Percentiles rank a stretch among this genome's conserved stretches.
Evolutionary conservation across 2,797 vertebrate species (phyloP).

Genomic region (Diplodus puntazzo): DNA sequence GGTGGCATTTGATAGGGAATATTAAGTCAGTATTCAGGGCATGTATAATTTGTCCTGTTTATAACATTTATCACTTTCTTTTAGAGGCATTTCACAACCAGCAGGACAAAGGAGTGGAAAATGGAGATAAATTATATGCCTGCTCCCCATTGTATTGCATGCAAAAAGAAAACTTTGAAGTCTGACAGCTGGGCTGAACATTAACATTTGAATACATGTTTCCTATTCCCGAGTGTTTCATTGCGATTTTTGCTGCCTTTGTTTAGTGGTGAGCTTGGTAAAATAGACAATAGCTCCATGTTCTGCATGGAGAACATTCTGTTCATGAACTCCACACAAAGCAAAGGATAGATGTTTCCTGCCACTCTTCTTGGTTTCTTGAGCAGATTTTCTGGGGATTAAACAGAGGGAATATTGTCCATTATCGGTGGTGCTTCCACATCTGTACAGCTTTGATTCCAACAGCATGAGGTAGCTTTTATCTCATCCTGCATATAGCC

Average conservation of each 20-base stretch:
- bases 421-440: conserved; percentile 70
- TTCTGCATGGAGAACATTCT: conserved; percentile 71
- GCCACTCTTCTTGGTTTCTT: conserved; percentile 68
- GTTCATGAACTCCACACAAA: conserved; percentile 75
- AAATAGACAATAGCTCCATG: conserved; percentile 77
- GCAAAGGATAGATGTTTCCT: conserved; percentile 66
- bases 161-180: conserved; percentile 71
- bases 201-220: conserved; percentile 83
- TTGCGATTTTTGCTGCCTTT: conserved; percentile 70
- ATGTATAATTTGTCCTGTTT: conserved; percentile 65
- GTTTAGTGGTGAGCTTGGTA: conserved; percentile 69
- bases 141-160: conserved; percentile 57
- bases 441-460: conserved; percentile 70
- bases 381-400: conserved; percentile 81
- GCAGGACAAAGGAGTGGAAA: conserved; percentile 58
- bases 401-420: conserved; percentile 76
- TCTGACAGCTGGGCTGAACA: conserved; percentile 72
- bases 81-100: conserved; percentile 47
- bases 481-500: conserved; percentile 74
- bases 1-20: conserved; percentile 61
- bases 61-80: conserved; percentile 61
- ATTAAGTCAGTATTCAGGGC: conserved; percentile 66
- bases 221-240: conserved; percentile 61
- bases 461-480: conserved; percentile 69
- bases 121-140: conserved; percentile 64